phyloP scores from a whole-genome alignment of 2,797 vertebrate species.

The Natrix natrix region DNA sequence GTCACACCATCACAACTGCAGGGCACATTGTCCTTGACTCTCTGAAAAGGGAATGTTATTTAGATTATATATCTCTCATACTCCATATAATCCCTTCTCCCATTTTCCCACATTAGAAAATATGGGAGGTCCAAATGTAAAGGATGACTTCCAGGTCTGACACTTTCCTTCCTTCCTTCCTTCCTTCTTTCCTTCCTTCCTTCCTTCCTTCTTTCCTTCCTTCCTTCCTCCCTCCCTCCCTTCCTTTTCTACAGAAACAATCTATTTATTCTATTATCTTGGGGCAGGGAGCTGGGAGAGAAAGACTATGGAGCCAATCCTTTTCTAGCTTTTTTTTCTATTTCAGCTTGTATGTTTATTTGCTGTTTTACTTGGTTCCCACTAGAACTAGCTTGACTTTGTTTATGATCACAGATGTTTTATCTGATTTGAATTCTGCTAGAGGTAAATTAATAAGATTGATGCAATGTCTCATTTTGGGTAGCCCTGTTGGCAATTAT shows the following conservation, averaged over 20 bases:
- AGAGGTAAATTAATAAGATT: slow-evolving; percentile 12
- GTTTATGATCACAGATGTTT: background rate
- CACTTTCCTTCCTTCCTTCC: background rate
- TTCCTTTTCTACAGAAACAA: background rate
- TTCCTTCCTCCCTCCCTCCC: background rate
- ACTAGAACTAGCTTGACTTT: background rate
- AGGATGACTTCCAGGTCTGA: too few relatives aligned
- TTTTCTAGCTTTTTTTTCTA: background rate
- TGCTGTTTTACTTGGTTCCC: background rate
- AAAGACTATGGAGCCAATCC: background rate
- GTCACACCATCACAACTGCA: too few relatives aligned
- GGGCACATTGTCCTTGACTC: too few relatives aligned
- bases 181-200: too few relatives aligned
- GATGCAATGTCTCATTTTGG: slow-evolving; percentile 11
- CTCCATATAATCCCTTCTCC: too few relatives aligned
- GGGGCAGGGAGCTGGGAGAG: background rate
- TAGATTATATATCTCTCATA: too few relatives aligned
- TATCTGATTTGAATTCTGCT: slow-evolving; percentile 15
- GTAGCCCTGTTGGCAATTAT: slow-evolving; percentile 8
- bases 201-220: background rate
- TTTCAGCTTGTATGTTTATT: background rate
- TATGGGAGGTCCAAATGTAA: too few relatives aligned
- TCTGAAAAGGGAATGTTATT: too few relatives aligned
- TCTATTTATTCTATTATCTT: background rate
- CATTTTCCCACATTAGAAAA: too few relatives aligned